These are phyloP conservation scores for Xiphophorus maculatus DNA, from an alignment of 2,113 vertebrate genomes.

Conservation along the genomic window DNA sequence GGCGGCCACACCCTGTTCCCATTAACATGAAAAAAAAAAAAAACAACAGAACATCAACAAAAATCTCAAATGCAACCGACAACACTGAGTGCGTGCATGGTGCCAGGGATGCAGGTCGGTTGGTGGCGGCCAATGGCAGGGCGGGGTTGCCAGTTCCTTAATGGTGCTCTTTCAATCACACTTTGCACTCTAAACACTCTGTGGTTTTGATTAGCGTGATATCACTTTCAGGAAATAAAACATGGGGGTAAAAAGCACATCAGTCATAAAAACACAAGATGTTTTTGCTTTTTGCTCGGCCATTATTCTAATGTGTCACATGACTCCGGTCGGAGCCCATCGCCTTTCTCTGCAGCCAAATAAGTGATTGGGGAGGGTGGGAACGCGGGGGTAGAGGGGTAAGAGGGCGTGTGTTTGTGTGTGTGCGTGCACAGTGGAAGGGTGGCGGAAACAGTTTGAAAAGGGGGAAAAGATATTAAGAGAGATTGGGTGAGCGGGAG, in stretches of 20 bases:
- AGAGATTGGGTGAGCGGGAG: conserved; percentile 66
- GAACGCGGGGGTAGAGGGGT: neutral
- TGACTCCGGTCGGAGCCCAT: conserved; percentile 83
- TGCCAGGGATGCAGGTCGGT: conserved; percentile 32
- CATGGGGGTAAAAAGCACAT: conserved; percentile 72
- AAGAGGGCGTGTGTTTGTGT: neutral
- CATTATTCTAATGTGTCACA: conserved; percentile 98
- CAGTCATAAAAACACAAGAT: conserved; percentile 83
- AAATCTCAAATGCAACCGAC: conserved; percentile 67
- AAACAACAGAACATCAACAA: conserved; percentile 47
- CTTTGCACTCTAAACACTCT: conserved; percentile 94
- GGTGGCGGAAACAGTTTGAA: conserved; percentile 86
- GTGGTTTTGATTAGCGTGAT: conserved; percentile 96
- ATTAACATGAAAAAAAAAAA: conserved; percentile 79
- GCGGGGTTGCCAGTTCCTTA: conserved; percentile 80
- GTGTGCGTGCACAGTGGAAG: neutral
- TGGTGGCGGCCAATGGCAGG: neutral
- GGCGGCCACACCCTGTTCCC: conserved; percentile 91
- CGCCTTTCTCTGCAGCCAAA: conserved; percentile 85
- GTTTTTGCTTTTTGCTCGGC: conserved; percentile 84
- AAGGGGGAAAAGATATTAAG: conserved; percentile 84
- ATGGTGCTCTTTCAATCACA: conserved; percentile 95
- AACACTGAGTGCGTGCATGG: conserved; percentile 28
- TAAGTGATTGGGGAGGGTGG: conserved; percentile 66
- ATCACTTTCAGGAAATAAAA: conserved; percentile 87